Conservation (phyloP, 2,888 invertebrate genomes). For the Erpobdella octoculata region DNA sequence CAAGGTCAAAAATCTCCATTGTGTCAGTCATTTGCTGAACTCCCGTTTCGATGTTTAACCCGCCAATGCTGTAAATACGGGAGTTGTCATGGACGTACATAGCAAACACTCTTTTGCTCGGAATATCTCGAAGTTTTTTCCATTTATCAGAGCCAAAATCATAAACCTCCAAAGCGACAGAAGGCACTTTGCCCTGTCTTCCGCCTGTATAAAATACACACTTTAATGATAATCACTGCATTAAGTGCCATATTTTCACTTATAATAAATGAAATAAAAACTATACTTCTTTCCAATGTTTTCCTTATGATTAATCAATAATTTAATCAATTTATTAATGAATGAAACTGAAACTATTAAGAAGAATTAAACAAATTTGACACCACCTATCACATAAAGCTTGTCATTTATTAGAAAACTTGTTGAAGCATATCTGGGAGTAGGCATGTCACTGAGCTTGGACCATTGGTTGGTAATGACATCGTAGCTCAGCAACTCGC, state of each 20-base stretch:
- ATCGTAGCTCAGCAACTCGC: constrained; percentile 43
- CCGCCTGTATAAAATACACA: constrained; percentile 42
- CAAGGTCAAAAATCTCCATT: constrained; percentile 46
- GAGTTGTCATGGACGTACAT: constrained; percentile 43
- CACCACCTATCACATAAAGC: constrained; percentile 47
- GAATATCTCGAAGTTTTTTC: constrained; percentile 44
- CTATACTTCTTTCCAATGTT: too few relatives aligned
- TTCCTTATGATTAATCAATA: too few relatives aligned
- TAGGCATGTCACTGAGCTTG: constrained; percentile 43
- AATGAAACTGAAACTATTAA: too few relatives aligned
- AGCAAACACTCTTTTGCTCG: constrained; percentile 49
- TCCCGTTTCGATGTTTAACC: constrained; percentile 44
- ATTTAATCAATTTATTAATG: too few relatives aligned
- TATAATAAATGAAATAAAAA: too few relatives aligned
- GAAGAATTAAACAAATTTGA: too few relatives aligned
- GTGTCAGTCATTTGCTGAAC: constrained; percentile 46
- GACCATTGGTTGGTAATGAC: constrained; percentile 44
- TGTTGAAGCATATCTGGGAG: constrained; percentile 47
- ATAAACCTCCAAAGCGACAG: constrained; percentile 46
- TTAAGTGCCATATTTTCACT: too few relatives aligned
- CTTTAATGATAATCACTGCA: too few relatives aligned
- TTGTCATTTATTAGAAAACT: constrained; percentile 45
- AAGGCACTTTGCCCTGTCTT: constrained; percentile 47
- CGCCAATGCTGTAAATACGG: constrained; percentile 48
- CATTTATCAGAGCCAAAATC: constrained; percentile 46